Base-by-base conservation (phyloP, 2,797 vertebrate genomes). In the Tragelaphus eurycerus region DNA sequence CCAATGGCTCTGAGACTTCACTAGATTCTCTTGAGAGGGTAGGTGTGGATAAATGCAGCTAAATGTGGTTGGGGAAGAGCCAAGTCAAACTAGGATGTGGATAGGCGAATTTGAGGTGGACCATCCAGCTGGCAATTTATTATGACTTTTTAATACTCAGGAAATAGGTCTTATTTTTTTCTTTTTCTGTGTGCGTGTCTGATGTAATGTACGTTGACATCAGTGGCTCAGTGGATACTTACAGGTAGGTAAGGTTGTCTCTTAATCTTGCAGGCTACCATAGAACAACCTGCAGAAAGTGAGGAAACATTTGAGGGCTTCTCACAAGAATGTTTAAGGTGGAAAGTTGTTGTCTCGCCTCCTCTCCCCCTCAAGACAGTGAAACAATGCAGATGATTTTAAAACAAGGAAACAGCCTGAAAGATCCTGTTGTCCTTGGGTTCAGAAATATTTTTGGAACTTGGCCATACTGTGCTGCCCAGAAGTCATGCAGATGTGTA, bases 361-460 rank as follows among this genome's bases (percentile, higher is more conserved):
- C 43, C 74, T 27, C 5, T 17, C 5, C 29, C 38, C 27, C 7
- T 10, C 23, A 29, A 90, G 93, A 86, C 86, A 60, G 64, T 25
- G 17, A 67, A 67, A 60, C 76, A 92, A 48, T 90, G 27, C 71
- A 83, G 27, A 59, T 62, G 46, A 67, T 67, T 92, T 54, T 92
- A 57, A 97, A 89, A 82, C 55, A 79, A 67, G 67, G 60, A 95
- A 88, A 87, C n/a, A 64, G n/a, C 52, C 89, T 92, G 84, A 89
- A 93, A 84, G 71, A 71, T 79, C 93, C 38, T 74, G 7, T 94
- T 96, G 85, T 76, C 43, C 19, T 92, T 97, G 79, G 23, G 34
- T 86, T 93, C 76, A 90, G 84, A 89, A 79, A 88, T 96, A 76
- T 62, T 84, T 97, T 95, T 83, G 59, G 43, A 57, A 86, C 57